A percentile compares a stretch with the other conserved stretches of the same genome.
These are phyloP conservation scores for Monoplex corrugatus DNA, from an alignment of 2,888 invertebrate genomes.

Conservation along the genomic window DNA sequence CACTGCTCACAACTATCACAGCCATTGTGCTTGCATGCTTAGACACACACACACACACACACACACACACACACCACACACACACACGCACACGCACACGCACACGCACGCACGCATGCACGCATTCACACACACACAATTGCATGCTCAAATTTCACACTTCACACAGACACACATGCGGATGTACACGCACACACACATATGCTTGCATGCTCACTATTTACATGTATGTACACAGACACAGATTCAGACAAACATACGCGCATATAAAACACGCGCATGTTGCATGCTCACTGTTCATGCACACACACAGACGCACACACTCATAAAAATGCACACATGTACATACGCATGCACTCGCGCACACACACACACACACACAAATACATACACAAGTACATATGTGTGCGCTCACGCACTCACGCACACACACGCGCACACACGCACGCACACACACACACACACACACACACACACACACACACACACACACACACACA, in stretches of 20 bases:
- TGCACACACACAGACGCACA: too few relatives aligned
- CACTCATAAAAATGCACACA: too few relatives aligned
- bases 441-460: not conserved
- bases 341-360: not conserved
- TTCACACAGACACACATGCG: not conserved
- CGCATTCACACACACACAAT: not conserved
- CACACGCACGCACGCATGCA: too few relatives aligned
- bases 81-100: not conserved
- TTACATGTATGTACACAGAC: not conserved
- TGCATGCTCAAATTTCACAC: too few relatives aligned
- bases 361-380: not conserved
- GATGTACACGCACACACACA: not conserved
- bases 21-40: slow-evolving; percentile 12
- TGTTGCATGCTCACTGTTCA: too few relatives aligned
- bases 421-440: not conserved
- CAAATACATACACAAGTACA: too few relatives aligned
- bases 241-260: not conserved
- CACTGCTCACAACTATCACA: slow-evolving; percentile 14
- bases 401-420: too few relatives aligned
- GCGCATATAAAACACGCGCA: too few relatives aligned
- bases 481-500: not conserved
- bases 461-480: too few relatives aligned
- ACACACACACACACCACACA: not conserved
- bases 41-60: not conserved
- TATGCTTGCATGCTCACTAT: too few relatives aligned